Evolutionary conservation across 2,888 invertebrate genomes (phyloP).

Genomic region (Epinotia nisella): DNA sequence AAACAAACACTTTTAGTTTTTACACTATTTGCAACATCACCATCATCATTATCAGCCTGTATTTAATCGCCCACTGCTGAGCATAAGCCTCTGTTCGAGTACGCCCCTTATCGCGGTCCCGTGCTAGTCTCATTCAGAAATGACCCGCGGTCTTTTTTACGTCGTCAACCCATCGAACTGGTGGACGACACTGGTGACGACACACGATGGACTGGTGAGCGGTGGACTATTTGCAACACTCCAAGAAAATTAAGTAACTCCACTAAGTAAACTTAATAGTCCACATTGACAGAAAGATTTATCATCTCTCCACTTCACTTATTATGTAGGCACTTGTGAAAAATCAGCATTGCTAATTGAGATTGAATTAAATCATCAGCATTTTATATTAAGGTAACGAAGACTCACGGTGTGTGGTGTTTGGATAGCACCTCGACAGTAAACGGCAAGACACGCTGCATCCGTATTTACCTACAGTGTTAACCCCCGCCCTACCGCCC

Average conservation of each 20-base stretch:
- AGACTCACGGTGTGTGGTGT: conserved; percentile 53
- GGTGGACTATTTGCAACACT: neutral
- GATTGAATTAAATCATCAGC: neutral
- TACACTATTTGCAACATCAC: neutral
- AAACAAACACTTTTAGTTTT: conserved; percentile 2
- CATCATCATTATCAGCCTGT: too few relatives aligned
- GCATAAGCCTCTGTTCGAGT: too few relatives aligned
- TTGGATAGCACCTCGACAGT: conserved; percentile 50
- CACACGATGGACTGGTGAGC: too few relatives aligned
- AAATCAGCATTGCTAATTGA: neutral
- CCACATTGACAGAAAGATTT: too few relatives aligned
- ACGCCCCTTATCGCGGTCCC: too few relatives aligned
- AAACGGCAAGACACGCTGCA: conserved; percentile 48
- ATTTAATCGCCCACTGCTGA: too few relatives aligned
- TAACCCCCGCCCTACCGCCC: conserved; percentile 44
- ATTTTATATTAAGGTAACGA: conserved; percentile 42
- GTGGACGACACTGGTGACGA: too few relatives aligned
- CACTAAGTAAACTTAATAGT: neutral
- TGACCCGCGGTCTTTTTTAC: too few relatives aligned
- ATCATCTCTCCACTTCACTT: too few relatives aligned
- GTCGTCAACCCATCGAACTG: too few relatives aligned
- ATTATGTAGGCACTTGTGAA: neutral
- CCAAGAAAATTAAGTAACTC: neutral
- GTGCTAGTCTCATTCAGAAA: too few relatives aligned
- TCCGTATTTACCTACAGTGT: conserved; percentile 49